Percentiles rank a stretch among this genome's conserved stretches.
phyloP scores from a whole-genome alignment of 2,113 vertebrate genomes.

The Passer montanus region DNA sequence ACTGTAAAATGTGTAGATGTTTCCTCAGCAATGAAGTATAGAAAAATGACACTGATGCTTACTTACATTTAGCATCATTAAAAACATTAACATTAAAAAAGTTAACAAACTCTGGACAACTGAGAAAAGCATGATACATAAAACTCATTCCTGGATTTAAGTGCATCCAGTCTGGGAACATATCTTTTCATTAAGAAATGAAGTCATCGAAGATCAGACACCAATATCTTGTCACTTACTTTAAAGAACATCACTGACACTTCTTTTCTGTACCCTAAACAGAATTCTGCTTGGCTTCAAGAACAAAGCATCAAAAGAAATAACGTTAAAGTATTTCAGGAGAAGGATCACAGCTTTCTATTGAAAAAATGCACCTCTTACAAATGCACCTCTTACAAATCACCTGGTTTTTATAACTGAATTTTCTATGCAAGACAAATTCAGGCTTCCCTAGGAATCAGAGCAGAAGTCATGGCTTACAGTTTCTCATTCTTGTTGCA shows the following conservation, averaged over 20 bases:
- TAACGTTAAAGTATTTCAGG: background rate
- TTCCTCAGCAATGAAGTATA: background rate
- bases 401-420: accelerated
- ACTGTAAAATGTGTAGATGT: background rate
- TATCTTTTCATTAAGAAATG: background rate
- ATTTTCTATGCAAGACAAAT: background rate
- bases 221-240: background rate
- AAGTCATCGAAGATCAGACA: background rate
- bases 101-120: background rate
- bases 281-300: background rate
- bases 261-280: background rate
- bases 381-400: background rate
- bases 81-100: no score
- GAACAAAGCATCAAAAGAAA: background rate
- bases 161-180: background rate
- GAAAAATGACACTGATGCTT: background rate
- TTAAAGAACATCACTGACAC: background rate
- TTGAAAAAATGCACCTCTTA: background rate
- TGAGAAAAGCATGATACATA: background rate
- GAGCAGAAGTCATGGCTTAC: background rate
- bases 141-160: background rate
- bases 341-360: background rate
- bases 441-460: background rate
- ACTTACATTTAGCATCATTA: background rate
- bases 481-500: background rate